Evolutionary conservation across 2,888 invertebrate species (phyloP), one percentile per base, ranked within the genome.

Genomic region (Thalpophila matura): DNA sequence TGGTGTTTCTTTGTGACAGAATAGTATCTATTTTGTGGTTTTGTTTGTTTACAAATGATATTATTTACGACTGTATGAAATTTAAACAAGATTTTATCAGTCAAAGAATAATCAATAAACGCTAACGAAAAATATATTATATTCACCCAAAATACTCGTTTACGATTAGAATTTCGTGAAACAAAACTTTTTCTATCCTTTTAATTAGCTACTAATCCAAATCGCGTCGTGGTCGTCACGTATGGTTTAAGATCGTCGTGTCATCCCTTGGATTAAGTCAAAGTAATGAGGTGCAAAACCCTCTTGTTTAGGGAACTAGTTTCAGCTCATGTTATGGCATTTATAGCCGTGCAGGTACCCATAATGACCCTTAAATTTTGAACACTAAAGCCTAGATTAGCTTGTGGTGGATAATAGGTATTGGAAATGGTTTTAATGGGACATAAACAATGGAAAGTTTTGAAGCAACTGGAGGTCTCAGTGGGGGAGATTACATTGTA

Each of bases 251-350:
- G 79, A 2, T 3, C 24, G 43, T 31, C 56, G 62, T 66, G 74
- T 77, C 80, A 77, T 82, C 82, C 83, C 79, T 79, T 74, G 83
- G 84, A 86, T 89, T 85, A 87, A 87, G 85, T 84, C 75, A 79
- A 82, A 79, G 86, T 90, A 91, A 91, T 89, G 90, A 90, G 87
- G 89, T 88, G 88, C 88, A 88, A 89, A 89, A 87, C 87, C 87
- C 84, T 82, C 83, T 89, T 89, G 89, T 89, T 87, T 88, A 88
- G 86, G 87, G 85, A 87, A 90, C 89, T 89, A 87, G 88, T 89
- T 89, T 85, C 74, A 79, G 81, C 82, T 82, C 79, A 83, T 86
- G 58, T 74, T 72, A 76, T 61, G 38, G 63, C 56, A 64, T 60
- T 50, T 56, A 60, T 53, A 58, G 27, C 46, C 26, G 12, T 26